A percentile compares a stretch with the other conserved stretches of the same genome.
phyloP scores from a whole-genome alignment of 2,797 vertebrate genomes.

The Myotis findleyi region DNA sequence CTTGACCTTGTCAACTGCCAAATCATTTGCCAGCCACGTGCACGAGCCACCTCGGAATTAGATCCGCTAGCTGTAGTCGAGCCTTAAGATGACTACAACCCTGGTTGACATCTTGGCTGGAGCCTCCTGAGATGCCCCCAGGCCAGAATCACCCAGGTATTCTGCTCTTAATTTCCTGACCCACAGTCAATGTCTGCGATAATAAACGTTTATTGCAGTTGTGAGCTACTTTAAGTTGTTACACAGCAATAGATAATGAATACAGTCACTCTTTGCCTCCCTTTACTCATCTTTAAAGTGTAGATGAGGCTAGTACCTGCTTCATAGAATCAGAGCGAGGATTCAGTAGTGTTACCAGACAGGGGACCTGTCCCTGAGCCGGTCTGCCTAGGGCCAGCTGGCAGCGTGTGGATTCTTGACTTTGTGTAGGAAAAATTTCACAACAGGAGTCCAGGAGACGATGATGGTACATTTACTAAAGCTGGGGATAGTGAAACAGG shows the following conservation, averaged over 20 bases:
- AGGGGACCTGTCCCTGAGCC: background rate
- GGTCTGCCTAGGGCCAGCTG: background rate
- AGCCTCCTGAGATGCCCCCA: slow-evolving; percentile 6
- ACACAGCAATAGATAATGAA: background rate
- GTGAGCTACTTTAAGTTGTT: slow-evolving; percentile 36
- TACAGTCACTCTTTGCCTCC: background rate
- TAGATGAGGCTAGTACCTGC: background rate
- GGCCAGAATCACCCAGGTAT: background rate
- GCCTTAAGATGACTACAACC: background rate
- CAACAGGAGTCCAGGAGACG: background rate
- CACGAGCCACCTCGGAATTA: background rate
- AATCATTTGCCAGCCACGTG: background rate
- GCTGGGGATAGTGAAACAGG: background rate
- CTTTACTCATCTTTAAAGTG: slow-evolving; percentile 28
- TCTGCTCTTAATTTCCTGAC: background rate
- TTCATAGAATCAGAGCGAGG: background rate
- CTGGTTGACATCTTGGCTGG: background rate
- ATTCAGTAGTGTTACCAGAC: background rate
- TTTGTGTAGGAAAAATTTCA: background rate
- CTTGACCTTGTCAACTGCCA: background rate
- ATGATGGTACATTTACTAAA: background rate
- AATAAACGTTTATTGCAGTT: background rate
- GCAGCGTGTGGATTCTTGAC: background rate
- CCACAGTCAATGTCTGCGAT: background rate
- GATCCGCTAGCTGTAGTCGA: background rate